These are phyloP conservation scores for Macrobrachium nipponense DNA, from an alignment of 1,140 invertebrate species.

Conservation along the genomic window DNA sequence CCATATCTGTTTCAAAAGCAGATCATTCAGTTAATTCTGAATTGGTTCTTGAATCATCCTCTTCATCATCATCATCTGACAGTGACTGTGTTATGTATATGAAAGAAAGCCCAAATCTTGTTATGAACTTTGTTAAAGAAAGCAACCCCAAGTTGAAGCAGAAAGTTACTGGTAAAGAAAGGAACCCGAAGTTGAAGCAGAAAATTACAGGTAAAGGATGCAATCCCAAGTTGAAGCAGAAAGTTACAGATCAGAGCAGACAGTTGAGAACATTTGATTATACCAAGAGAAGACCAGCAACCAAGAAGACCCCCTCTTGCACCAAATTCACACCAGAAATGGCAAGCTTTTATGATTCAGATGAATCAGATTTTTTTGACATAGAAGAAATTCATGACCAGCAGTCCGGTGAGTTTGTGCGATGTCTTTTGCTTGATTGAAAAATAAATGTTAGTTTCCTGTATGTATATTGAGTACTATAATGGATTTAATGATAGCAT, in stretches of 20 bases:
- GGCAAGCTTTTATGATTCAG: constrained; percentile 9
- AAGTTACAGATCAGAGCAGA: not conserved
- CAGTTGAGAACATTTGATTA: not conserved
- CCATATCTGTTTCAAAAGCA: too few species aligned
- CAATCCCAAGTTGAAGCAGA: not conserved
- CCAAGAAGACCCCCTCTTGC: not conserved
- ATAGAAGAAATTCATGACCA: not conserved
- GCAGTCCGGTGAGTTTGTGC: not conserved
- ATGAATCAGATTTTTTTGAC: not conserved
- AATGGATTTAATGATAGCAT: too few species aligned
- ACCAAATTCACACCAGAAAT: not conserved
- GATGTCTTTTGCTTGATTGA: too few species aligned
- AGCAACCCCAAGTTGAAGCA: not conserved
- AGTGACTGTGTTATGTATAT: not conserved
- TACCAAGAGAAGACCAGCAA: not conserved
- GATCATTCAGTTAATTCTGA: too few species aligned
- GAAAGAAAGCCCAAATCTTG: not conserved
- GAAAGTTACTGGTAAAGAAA: too few species aligned
- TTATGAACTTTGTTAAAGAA: not conserved
- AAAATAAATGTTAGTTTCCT: too few species aligned
- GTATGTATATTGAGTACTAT: too few species aligned
- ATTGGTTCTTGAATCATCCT: too few species aligned
- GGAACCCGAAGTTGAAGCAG: too few species aligned
- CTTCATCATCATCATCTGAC: not conserved
- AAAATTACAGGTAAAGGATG: not conserved